Evolutionary conservation across 2,113 vertebrate genomes (phyloP).

Genomic region (Lamprotornis superbus): DNA sequence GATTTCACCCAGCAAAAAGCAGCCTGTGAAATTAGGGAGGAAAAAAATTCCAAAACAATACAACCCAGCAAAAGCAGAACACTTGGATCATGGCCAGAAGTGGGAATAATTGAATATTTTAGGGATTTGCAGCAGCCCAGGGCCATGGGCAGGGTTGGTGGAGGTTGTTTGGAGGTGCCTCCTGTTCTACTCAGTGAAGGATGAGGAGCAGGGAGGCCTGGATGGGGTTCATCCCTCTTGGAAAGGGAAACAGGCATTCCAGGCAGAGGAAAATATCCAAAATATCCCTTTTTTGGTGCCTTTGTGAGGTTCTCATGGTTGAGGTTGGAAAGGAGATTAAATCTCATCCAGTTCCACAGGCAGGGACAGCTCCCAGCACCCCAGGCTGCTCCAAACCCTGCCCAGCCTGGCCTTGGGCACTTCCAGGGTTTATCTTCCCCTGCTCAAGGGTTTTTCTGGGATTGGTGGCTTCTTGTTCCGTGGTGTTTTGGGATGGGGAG

Average conservation of each 20-base stretch:
- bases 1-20: not conserved
- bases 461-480: not conserved
- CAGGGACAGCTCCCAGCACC: not conserved
- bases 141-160: accelerated
- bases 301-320: not conserved
- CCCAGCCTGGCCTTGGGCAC: not conserved
- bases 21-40: not conserved
- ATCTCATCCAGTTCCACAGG: not conserved
- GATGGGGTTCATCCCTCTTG: not conserved
- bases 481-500: not conserved
- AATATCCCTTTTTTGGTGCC: not conserved
- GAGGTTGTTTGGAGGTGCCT: not conserved
- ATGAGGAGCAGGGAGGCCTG: not conserved
- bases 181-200: too few relatives aligned
- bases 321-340: not conserved
- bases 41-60: not conserved
- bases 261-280: not conserved
- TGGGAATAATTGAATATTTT: not conserved
- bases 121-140: not conserved
- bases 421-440: not conserved
- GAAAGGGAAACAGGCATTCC: not conserved
- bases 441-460: not conserved
- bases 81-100: not conserved
- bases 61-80: not conserved
- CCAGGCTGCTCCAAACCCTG: not conserved